These are phyloP conservation scores for Bruchidius siliquastri DNA, from an alignment of 2,888 invertebrate species.

Conservation along the genomic window DNA sequence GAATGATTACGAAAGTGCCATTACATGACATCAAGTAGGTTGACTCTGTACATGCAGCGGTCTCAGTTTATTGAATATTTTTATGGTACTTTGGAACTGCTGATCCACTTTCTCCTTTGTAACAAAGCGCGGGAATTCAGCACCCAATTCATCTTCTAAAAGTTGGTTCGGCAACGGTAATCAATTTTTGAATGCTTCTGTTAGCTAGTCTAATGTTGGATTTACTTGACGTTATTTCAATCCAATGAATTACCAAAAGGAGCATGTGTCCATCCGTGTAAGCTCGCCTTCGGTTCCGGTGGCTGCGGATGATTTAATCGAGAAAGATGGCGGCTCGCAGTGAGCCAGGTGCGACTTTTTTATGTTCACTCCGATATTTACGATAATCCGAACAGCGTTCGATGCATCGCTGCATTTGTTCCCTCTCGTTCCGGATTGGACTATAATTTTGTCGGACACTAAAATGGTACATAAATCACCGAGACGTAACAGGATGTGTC, in stretches of 20 bases:
- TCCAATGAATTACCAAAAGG: background rate
- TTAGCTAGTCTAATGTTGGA: too few relatives aligned
- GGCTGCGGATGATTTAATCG: background rate
- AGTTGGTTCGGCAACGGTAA: too few relatives aligned
- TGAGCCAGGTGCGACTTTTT: background rate
- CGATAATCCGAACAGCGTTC: background rate
- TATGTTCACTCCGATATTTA: background rate
- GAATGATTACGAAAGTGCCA: too few relatives aligned
- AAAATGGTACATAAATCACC: background rate
- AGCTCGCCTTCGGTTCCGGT: background rate
- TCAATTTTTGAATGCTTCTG: too few relatives aligned
- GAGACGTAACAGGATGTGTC: background rate
- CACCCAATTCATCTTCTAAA: too few relatives aligned
- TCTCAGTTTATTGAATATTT: too few relatives aligned
- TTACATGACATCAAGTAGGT: too few relatives aligned
- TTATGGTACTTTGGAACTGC: too few relatives aligned
- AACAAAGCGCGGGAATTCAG: too few relatives aligned
- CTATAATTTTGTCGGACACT: background rate
- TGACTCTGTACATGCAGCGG: too few relatives aligned
- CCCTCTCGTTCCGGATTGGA: background rate
- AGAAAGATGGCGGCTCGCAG: background rate
- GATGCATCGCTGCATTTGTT: background rate
- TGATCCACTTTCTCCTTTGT: too few relatives aligned
- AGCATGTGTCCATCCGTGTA: background rate
- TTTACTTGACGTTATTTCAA: background rate